Evolutionary conservation across 30 jellyfish, hydroid and myxozoan species (phyloP).

Genomic region (Hydra vulgaris): DNA sequence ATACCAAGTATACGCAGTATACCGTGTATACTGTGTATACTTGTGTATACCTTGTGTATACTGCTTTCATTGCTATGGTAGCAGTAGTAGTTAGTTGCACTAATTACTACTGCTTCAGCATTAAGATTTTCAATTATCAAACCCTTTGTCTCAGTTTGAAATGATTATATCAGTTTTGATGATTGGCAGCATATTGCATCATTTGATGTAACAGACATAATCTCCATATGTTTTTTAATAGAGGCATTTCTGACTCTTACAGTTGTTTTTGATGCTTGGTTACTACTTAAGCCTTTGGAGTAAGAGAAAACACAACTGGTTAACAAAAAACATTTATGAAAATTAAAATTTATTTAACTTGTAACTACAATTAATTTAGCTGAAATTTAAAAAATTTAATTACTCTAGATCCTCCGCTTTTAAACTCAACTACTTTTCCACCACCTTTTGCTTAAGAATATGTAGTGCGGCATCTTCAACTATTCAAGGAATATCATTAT

Average conservation of each 20-base stretch:
- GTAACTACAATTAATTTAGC: background rate
- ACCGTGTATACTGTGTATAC: no score
- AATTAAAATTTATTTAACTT: background rate
- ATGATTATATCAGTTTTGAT: background rate
- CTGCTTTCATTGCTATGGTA: background rate
- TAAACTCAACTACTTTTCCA: background rate
- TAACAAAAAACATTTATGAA: background rate
- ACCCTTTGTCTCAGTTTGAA: background rate
- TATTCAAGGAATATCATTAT: background rate
- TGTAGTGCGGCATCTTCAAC: background rate
- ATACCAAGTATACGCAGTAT: no score
- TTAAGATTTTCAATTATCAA: background rate
- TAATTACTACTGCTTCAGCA: background rate
- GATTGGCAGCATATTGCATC: background rate
- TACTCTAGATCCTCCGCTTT: background rate
- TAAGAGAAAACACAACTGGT: background rate
- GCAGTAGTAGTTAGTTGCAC: background rate
- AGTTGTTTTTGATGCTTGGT: background rate
- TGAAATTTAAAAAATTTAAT: no score
- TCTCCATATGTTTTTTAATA: background rate
- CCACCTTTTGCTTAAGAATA: background rate
- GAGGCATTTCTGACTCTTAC: background rate
- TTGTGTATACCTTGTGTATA: no score
- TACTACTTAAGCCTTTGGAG: background rate
- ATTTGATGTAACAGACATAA: background rate